Base-by-base conservation (phyloP, 2,888 invertebrate species). In the Aphidius colemani region DNA sequence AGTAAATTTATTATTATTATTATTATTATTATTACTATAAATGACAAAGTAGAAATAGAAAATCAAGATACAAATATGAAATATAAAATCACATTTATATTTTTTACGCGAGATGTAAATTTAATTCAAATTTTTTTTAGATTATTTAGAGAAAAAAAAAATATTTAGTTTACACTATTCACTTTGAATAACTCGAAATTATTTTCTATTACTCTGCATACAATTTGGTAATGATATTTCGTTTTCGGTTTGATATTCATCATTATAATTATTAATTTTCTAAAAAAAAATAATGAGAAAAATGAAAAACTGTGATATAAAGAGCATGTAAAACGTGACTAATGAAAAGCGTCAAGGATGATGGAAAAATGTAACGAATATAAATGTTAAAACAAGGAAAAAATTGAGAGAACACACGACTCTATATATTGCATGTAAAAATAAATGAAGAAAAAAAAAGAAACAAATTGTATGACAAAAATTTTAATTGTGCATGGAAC, bases 311-410 rank as follows among this genome's bases (percentile, higher is more conserved):
- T 18, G 1, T 18, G 13, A 45, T 53, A 46, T 44, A 44, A 59
- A 64, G 53, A 50, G 30, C 11, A 50, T 59, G 49, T 61, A 51
- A 30, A 39, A 59, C 46, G 46, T 60, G 59, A 53, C 48, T 44
- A 60, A 60, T 45, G 45, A 55, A 49, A 43, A 53, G 59, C 46
- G 39, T 55, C 51, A 51, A 63, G 58, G 49, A 44, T 5, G 49
- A 10, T 41, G 53, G 53, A 57, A 50, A 46, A 48, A 61, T 30
- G 40, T 44, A 56, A 53, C 39, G 57, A 58, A 59, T 45, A 39
- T 65, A 62, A 49, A 48, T 43, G 10, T 43, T 44, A 61, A 40
- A 50, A 59, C 43, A 41, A 40, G 44, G 61, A n/a, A 18, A 30
- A 30, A 57, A 57, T 46, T 45, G 11, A 18, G 45, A 45, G 45